Percentiles rank a stretch among this genome's conserved stretches.
Evolutionary conservation across 2,797 vertebrate species (phyloP).

Genomic region (Limosa lapponica): DNA sequence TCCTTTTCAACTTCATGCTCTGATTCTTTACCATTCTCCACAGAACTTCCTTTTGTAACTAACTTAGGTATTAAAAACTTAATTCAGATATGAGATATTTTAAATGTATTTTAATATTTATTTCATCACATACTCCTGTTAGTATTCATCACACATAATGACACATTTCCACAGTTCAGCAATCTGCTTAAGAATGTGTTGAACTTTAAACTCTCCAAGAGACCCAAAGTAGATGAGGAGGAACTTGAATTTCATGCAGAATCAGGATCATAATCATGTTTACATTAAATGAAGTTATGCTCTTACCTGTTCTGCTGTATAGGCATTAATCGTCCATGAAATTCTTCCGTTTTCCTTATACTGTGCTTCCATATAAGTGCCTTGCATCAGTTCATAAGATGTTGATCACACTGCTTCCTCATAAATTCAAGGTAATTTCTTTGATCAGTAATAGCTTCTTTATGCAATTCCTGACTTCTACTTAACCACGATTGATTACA

Average conservation of each 20-base stretch:
- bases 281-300: constrained; percentile 1
- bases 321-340: not conserved
- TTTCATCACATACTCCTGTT: not conserved
- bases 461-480: not conserved
- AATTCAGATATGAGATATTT: not conserved
- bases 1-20: not conserved
- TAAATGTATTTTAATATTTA: not conserved
- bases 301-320: not conserved
- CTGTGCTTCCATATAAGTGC: not conserved
- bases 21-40: not conserved
- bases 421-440: constrained; percentile 24
- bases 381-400: not conserved
- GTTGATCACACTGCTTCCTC: not conserved
- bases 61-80: not conserved
- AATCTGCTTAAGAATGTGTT: not conserved
- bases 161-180: not conserved
- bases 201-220: not conserved
- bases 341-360: not conserved
- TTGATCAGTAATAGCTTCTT: constrained; percentile 3
- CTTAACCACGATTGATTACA: not conserved
- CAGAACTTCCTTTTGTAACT: not conserved
- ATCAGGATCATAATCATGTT: constrained; percentile 13
- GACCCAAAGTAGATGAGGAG: not conserved
- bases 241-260: constrained; percentile 11
- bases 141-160: not conserved